Evolutionary conservation across 2,113 vertebrate species (phyloP).

Genomic region (rabbit (Oryctolagus cuniculus)): mOryCun1.1 NC_091432.1:65451001-65451500

Average conservation of each 20-base stretch:
- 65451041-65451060: background rate
- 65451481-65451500: background rate
- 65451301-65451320: background rate
- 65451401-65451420: background rate
- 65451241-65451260: background rate
- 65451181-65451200: background rate
- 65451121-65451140: background rate
- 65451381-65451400: background rate
- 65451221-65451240: background rate
- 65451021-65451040: no score
- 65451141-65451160: background rate
- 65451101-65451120: background rate
- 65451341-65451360: background rate
- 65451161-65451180: slow-evolving; percentile 5
- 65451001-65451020: no score
- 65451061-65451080: background rate
- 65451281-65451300: background rate
- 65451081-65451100: background rate
- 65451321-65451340: slow-evolving; percentile 29
- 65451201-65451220: background rate
- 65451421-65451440: background rate
- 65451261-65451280: background rate
- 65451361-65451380: background rate
- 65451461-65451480: background rate
- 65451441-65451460: background rate